A percentile compares a stretch with the other conserved stretches of the same genome.
Evolutionary conservation across 1,140 invertebrate genomes (phyloP).

Genomic region (Bemisia tabaci): DNA sequence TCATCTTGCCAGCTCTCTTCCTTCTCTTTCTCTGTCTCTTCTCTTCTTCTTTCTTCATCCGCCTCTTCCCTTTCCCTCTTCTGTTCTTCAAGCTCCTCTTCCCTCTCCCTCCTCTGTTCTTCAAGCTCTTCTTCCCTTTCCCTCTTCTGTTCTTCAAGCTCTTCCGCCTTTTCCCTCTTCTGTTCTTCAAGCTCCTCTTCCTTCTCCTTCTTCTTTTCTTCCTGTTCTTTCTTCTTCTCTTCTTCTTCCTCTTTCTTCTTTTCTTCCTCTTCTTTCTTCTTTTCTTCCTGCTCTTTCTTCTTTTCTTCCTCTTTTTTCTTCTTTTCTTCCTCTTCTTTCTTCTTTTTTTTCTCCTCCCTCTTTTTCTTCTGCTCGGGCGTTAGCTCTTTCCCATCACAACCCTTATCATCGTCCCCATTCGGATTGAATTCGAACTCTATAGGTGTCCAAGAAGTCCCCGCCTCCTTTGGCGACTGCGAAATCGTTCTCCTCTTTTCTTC

Average conservation of each 20-base stretch:
- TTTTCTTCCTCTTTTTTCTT: neutral
- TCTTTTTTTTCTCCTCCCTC: neutral
- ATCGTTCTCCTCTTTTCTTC: no score
- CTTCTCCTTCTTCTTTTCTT: neutral
- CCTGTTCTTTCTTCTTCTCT: constrained; percentile 3
- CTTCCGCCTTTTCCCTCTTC: neutral
- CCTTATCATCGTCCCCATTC: no score
- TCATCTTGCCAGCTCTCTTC: neutral
- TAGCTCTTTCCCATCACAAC: no score
- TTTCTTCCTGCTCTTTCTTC: neutral
- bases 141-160: neutral
- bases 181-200: neutral
- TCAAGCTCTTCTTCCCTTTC: neutral
- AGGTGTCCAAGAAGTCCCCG: no score
- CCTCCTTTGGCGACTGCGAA: no score
- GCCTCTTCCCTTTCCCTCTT: neutral
- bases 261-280: constrained; percentile 1
- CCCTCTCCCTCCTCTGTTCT: constrained; percentile 3
- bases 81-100: no score
- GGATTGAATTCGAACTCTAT: no score
- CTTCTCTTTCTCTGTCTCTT: constrained; percentile 10
- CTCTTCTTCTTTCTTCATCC: constrained; percentile 4
- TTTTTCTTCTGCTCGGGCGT: neutral
- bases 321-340: neutral
- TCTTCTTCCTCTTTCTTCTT: neutral